phyloP scores from a whole-genome alignment of 2,797 vertebrate species.

The Brotula barbata region DNA sequence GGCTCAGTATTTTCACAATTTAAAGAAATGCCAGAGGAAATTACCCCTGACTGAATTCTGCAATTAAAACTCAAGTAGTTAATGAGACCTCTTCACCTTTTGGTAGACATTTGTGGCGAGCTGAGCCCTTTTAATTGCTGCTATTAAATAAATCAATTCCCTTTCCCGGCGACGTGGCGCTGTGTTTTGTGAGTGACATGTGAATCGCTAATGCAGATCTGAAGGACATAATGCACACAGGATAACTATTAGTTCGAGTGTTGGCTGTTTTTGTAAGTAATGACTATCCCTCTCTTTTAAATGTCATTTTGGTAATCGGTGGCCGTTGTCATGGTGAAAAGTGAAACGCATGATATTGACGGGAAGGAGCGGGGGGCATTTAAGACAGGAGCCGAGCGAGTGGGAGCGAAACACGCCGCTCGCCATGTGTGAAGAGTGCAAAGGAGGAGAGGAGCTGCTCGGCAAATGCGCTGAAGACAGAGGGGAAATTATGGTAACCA shows the following conservation, averaged over 20 bases:
- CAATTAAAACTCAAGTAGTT: conserved; percentile 88
- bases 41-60: conserved; percentile 74
- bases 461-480: conserved; percentile 72
- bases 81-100: conserved; percentile 86
- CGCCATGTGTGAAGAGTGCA: conserved; percentile 84
- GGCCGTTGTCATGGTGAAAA: conserved; percentile 80
- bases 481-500: conserved; percentile 72
- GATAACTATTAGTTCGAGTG: conserved; percentile 72
- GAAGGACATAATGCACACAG: conserved; percentile 71
- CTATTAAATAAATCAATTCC: conserved; percentile 87
- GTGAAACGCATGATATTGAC: conserved; percentile 75
- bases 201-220: conserved; percentile 64
- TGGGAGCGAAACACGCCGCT: conserved; percentile 25
- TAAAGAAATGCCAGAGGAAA: conserved; percentile 78
- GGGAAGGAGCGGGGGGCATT: conserved; percentile 68
- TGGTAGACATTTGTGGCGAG: conserved; percentile 75
- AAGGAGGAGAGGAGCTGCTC: conserved; percentile 73
- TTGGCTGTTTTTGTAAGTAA: conserved; percentile 75
- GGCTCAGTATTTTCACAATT: conserved; percentile 73
- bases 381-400: conserved; percentile 54
- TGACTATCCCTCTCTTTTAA: conserved; percentile 71
- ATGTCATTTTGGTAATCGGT: conserved; percentile 74
- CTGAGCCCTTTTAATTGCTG: conserved; percentile 84
- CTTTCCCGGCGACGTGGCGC: conserved; percentile 65
- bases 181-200: conserved; percentile 76